A percentile compares a stretch with the other conserved stretches of the same genome.
phyloP scores from a whole-genome alignment of 2,888 invertebrate species.

The Stomorhina lunata region DNA sequence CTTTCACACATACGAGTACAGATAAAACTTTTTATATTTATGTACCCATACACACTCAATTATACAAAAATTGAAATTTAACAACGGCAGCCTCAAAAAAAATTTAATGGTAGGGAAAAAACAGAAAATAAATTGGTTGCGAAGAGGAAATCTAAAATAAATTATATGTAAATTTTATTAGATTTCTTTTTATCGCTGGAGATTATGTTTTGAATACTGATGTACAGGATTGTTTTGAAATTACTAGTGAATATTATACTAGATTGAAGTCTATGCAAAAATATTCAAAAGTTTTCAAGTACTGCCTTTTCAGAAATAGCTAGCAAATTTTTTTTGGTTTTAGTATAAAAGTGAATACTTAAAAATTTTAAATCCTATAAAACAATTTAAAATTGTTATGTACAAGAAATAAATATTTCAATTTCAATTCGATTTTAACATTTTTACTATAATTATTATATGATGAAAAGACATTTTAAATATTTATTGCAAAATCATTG shows the following conservation, averaged over 20 bases:
- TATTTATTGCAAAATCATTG: conserved; percentile 34
- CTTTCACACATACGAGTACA: conserved; percentile 17
- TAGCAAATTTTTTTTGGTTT: no score
- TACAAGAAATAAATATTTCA: no score
- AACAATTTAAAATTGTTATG: no score
- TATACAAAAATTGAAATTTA: conserved; percentile 43
- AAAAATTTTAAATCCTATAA: no score
- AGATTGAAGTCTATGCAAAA: not conserved
- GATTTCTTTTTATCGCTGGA: conserved; percentile 10
- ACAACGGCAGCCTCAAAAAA: conserved; percentile 2
- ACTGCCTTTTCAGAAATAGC: no score
- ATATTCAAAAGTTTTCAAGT: no score
- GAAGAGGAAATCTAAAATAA: conserved; percentile 51
- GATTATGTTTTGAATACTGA: conserved; percentile 34
- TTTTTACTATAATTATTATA: not conserved
- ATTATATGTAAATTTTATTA: conserved; percentile 43
- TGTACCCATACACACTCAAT: not conserved
- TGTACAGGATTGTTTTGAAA: not conserved
- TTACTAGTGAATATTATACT: not conserved
- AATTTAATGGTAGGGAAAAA: not conserved
- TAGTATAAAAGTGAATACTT: no score
- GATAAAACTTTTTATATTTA: not conserved
- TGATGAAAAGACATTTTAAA: not conserved
- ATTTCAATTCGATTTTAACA: not conserved
- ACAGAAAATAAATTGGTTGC: not conserved